A percentile compares a stretch with the other conserved stretches of the same genome.
These are phyloP conservation scores for Nomada fabriciana DNA, from an alignment of 2,888 invertebrate species.

Conservation along the genomic window DNA sequence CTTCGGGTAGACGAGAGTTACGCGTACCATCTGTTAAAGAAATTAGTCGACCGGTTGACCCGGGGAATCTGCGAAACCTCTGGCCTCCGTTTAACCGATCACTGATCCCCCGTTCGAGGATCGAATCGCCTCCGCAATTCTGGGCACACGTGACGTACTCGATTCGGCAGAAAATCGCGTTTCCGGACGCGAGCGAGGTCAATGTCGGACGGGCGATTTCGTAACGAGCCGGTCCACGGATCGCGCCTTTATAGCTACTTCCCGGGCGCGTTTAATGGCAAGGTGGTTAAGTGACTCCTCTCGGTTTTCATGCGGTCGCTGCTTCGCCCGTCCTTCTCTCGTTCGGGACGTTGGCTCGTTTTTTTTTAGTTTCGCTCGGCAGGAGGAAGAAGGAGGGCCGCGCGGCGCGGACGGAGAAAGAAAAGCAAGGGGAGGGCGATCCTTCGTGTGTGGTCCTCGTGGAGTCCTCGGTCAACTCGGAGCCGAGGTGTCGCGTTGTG, in stretches of 20 bases:
- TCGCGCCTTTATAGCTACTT: conserved; percentile 46
- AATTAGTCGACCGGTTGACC: conserved; percentile 25
- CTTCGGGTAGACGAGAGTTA: neutral
- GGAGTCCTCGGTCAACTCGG: conserved; percentile 76
- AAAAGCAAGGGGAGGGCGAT: conserved; percentile 64
- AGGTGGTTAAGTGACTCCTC: conserved; percentile 62
- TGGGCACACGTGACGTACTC: neutral
- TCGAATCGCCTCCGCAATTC: neutral
- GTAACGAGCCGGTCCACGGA: conserved; percentile 43
- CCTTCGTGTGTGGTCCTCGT: conserved; percentile 83
- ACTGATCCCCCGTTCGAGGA: neutral
- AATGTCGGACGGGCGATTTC: conserved; percentile 41
- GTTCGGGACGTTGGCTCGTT: conserved; percentile 13
- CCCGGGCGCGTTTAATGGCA: conserved; percentile 62
- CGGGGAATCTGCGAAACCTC: neutral
- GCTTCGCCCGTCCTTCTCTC: conserved; percentile 49
- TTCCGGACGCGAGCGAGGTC: conserved; percentile 2
- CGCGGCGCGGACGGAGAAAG: conserved; percentile 45
- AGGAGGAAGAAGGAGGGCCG: conserved; percentile 57
- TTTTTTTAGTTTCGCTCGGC: conserved; percentile 54
- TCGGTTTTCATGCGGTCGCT: conserved; percentile 45
- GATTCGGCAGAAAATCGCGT: neutral
- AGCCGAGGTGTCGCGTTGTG: conserved; percentile 83
- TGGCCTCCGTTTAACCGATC: conserved; percentile 7
- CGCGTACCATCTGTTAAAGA: conserved; percentile 38